Conservation (phyloP, 2,888 invertebrate species). For the Brenthis ino region DNA sequence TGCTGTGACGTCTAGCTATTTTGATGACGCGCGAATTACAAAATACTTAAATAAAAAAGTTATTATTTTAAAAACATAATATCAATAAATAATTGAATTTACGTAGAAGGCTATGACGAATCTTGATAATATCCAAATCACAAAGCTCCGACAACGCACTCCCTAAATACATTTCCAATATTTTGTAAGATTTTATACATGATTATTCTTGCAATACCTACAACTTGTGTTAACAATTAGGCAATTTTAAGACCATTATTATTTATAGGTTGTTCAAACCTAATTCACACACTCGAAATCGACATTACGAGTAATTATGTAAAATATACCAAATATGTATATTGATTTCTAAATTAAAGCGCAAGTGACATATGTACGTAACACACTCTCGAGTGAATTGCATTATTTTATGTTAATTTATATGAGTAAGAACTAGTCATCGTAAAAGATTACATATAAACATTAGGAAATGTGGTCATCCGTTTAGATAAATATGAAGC, state of each 20-base stretch:
- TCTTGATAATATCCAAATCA: background rate
- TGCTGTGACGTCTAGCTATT: conserved; percentile 25
- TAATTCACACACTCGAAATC: background rate
- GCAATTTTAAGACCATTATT: background rate
- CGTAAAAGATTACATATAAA: conserved; percentile 9
- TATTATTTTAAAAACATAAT: no score
- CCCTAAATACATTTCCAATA: no score
- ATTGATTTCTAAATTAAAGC: conserved; percentile 26
- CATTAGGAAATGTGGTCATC: no score
- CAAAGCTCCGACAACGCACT: background rate
- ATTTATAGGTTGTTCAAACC: conserved; percentile 5
- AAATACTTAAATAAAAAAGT: background rate
- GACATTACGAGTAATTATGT: conserved; percentile 8
- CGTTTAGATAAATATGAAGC: no score
- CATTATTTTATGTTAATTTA: conserved; percentile 29
- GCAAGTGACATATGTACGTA: conserved; percentile 20
- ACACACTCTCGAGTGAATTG: conserved; percentile 20
- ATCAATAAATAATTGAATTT: background rate
- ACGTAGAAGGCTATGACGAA: background rate
- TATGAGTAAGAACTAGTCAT: conserved; percentile 8
- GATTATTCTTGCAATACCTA: no score
- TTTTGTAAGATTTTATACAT: no score
- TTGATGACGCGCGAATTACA: conserved; percentile 4
- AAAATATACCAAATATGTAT: background rate
- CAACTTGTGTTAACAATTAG: background rate